Evolutionary conservation across 2,797 vertebrate genomes (phyloP).

Genomic region (Macroramphosus scolopax): DNA sequence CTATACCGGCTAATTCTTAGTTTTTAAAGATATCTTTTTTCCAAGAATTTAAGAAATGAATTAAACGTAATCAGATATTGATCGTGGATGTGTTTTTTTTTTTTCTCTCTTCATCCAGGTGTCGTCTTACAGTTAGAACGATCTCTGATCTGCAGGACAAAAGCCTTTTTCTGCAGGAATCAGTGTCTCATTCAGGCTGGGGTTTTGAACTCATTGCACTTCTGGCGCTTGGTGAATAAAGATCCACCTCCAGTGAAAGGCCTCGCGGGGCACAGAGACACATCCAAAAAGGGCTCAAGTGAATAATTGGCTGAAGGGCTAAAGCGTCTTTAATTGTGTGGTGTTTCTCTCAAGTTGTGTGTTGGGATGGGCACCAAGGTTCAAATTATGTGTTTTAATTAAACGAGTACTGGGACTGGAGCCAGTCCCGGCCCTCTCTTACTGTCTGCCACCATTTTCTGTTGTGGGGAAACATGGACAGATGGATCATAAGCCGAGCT

Average conservation of each 20-base stretch:
- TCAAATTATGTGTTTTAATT: slow-evolving; percentile 58
- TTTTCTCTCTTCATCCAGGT: neutral
- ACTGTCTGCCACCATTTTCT: slow-evolving; percentile 37
- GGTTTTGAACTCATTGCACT: slow-evolving; percentile 24
- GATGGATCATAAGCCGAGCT: slow-evolving; percentile 54
- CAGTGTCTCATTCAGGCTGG: slow-evolving; percentile 2
- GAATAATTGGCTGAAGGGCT: slow-evolving; percentile 40
- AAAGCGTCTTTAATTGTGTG: slow-evolving; percentile 40
- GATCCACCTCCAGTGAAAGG: slow-evolving; percentile 24
- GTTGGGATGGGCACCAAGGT: slow-evolving; percentile 26
- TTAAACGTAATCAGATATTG: slow-evolving; percentile 48
- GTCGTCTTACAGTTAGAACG: neutral
- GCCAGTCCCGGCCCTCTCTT: slow-evolving; percentile 32
- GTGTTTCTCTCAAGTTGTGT: slow-evolving; percentile 1
- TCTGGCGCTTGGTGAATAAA: slow-evolving; percentile 39
- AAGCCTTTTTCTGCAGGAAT: slow-evolving; percentile 5
- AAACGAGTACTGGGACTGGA: slow-evolving; percentile 36
- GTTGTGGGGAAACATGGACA: slow-evolving; percentile 48
- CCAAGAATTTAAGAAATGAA: slow-evolving; percentile 45
- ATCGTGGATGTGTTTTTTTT: slow-evolving; percentile 7
- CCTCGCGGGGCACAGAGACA: slow-evolving; percentile 18
- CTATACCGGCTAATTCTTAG: slow-evolving; percentile 45
- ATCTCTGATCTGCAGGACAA: neutral
- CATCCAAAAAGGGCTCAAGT: slow-evolving; percentile 22
- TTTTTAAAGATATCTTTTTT: slow-evolving; percentile 43